A percentile compares a stretch with the other conserved stretches of the same genome.
These are phyloP conservation scores for Haemorhous mexicanus DNA, from an alignment of 2,113 vertebrate species.

Conservation along the genomic window DNA sequence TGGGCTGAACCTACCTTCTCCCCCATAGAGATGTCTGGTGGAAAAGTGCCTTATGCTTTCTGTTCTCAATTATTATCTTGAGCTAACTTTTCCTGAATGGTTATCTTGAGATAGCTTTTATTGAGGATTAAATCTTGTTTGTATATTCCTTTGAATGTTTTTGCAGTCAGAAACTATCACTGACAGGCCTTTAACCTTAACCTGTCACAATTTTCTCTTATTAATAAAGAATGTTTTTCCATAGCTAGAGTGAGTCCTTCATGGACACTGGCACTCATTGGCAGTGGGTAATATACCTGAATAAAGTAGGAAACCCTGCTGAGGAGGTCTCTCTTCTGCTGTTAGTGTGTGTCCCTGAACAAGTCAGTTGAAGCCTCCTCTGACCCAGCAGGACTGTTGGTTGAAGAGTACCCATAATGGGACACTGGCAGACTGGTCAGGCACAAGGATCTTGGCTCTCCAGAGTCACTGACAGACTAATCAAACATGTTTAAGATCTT, in stretches of 20 bases:
- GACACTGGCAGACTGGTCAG: not conserved
- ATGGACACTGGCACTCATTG: not conserved
- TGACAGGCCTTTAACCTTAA: not conserved
- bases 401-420: not conserved
- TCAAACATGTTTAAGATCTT: not conserved
- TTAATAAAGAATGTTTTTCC: not conserved
- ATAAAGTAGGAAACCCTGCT: too few species aligned
- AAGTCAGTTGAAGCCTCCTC: fast-evolving
- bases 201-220: not conserved
- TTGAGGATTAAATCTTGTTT: not conserved
- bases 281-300: too few species aligned
- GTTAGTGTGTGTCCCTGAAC: not conserved
- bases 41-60: not conserved
- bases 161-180: not conserved
- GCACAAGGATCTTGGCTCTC: not conserved
- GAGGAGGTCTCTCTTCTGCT: not conserved
- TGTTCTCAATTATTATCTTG: not conserved
- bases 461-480: not conserved
- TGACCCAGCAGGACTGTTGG: fast-evolving
- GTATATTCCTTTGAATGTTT: not conserved
- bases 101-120: not conserved
- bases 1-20: not conserved
- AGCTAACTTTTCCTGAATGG: not conserved
- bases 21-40: not conserved
- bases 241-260: not conserved